These are phyloP conservation scores for Nebria brevicollis DNA, from an alignment of 2,888 invertebrate species.

Conservation along the genomic window DNA sequence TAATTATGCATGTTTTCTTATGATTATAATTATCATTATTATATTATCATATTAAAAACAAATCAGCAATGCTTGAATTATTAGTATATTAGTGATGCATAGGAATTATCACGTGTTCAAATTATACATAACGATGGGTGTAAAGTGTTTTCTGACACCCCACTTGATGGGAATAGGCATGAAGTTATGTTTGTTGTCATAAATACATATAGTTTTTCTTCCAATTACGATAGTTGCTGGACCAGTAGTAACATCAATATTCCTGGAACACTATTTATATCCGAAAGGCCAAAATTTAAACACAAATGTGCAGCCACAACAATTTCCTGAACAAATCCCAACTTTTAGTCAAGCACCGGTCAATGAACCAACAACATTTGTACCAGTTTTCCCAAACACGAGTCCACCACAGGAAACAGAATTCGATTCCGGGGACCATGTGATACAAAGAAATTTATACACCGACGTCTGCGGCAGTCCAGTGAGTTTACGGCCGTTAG, in stretches of 20 bases:
- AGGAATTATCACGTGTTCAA: no score
- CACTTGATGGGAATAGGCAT: no score
- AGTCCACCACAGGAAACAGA: background rate
- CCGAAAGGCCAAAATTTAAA: slow-evolving; percentile 52
- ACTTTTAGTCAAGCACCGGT: background rate
- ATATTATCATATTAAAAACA: no score
- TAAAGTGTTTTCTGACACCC: no score
- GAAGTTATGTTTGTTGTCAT: no score
- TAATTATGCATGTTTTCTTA: no score
- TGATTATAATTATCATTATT: no score
- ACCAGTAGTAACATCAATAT: slow-evolving; percentile 58
- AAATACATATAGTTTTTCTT: background rate
- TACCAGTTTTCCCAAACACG: background rate
- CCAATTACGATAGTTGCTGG: slow-evolving; percentile 51
- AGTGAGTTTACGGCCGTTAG: slow-evolving; percentile 50
- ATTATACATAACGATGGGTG: no score
- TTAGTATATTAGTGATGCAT: no score
- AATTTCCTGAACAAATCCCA: slow-evolving; percentile 10
- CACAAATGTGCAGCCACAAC: slow-evolving; percentile 14
- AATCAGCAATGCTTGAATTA: no score
- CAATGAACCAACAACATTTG: background rate
- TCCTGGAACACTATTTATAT: slow-evolving; percentile 59
- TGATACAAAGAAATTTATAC: slow-evolving; percentile 15
- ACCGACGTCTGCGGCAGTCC: slow-evolving; percentile 26
- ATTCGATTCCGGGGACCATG: slow-evolving; percentile 9